Evolutionary conservation across 2,113 vertebrate genomes (phyloP), one percentile per base, ranked within the genome.

Genomic region (Pterophyllum scalare): DNA sequence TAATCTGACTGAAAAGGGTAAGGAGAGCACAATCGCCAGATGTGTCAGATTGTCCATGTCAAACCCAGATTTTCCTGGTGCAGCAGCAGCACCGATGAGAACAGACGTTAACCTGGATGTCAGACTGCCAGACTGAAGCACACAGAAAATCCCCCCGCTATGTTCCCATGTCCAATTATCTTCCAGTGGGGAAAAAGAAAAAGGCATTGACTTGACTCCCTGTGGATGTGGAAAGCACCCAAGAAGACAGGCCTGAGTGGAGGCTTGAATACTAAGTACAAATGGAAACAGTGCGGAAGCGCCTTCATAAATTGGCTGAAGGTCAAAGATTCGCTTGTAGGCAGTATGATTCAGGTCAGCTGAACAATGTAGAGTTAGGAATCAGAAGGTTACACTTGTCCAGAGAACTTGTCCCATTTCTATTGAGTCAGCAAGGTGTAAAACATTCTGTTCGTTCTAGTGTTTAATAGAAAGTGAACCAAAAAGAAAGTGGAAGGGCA

Each of bases 161-260:
- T 84, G 85, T 91, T 90, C 75, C 81, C 14, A 5, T 8, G 65
- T 90, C 93, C 93, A 94, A 94, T 94, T 94, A 94, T 93, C 88
- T 91, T 54, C 9, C 26, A 22, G 84, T 40, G 26, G 62, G 31
- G 75, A 80, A 80, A 82, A 84, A 80, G 78, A 82, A 84, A 81
- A 84, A 70, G 60, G 77, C 83, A 89, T 91, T 93, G 91, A 60
- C 79, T 87, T 2, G 40, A 87, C 90, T 92, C 77, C 79, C 92
- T 1, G 3, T 6, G 43, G 87, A 84, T 54, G 28, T 43, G 38
- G 31, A 88, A 54, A 86, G 86, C 17, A 82, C 81, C 83, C 35
- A 22, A 80, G 84, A 79, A 89, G 89, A 89, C 83, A 76, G 56
- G 57, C 76, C 67, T 2, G 82, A 54, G 87, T 70, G 70, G 74